Percentiles rank a stretch among this genome's conserved stretches.
phyloP scores from a whole-genome alignment of 2,797 vertebrate species.

The Sylvia borin region DNA sequence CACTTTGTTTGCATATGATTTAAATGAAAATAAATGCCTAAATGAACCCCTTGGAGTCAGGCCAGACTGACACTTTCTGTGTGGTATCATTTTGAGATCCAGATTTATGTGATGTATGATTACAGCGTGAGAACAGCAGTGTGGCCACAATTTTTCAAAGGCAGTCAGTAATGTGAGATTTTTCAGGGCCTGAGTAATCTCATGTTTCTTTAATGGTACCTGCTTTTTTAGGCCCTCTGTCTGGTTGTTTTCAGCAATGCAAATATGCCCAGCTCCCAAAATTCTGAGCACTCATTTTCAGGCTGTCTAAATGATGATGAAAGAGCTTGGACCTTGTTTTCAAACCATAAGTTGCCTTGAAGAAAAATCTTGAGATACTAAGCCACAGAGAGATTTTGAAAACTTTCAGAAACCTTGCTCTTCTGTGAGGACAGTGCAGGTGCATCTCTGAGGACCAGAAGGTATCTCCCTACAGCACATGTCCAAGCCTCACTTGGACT shows the following conservation, averaged over 20 bases:
- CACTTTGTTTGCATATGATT: not conserved
- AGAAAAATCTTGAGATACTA: not conserved
- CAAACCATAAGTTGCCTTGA: not conserved
- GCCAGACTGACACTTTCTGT: not conserved
- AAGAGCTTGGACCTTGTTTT: not conserved
- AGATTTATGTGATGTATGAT: not conserved
- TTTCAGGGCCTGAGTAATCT: not conserved
- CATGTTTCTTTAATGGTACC: not conserved
- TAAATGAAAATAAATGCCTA: constrained; percentile 27
- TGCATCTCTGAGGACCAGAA: accelerated
- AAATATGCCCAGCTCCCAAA: not conserved
- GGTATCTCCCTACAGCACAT: accelerated
- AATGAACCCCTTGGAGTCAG: constrained; percentile 9
- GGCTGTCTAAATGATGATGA: not conserved
- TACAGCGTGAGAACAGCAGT: not conserved
- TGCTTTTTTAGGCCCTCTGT: not conserved
- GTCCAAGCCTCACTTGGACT: not conserved
- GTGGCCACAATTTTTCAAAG: not conserved
- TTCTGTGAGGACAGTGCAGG: not conserved
- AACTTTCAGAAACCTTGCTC: not conserved
- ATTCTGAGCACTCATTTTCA: not conserved
- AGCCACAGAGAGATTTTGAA: not conserved
- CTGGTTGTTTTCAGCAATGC: not conserved
- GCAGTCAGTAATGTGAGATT: not conserved
- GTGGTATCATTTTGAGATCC: not conserved